phyloP scores from a whole-genome alignment of 2,113 vertebrate genomes.

The Puntigrus tetrazona region DNA sequence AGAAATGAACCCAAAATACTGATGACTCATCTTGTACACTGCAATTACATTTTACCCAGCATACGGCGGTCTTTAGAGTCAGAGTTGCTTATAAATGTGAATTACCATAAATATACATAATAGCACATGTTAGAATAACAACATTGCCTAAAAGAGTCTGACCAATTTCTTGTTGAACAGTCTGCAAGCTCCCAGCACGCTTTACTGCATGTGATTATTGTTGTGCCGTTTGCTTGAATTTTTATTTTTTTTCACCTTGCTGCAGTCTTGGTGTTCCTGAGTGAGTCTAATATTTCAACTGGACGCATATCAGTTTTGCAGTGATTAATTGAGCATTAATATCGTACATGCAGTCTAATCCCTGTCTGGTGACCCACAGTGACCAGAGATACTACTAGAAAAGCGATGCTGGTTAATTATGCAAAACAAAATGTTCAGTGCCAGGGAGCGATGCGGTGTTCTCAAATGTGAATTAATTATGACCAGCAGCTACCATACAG shows the following conservation, averaged over 20 bases:
- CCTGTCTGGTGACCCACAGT: constrained; percentile 31
- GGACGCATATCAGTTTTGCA: constrained; percentile 46
- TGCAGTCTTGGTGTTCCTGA: no score
- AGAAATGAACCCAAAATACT: background rate
- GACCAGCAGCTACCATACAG: constrained; percentile 17
- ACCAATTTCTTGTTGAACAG: background rate
- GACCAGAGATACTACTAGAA: constrained; percentile 29
- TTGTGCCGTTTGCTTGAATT: constrained; percentile 54
- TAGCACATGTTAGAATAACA: background rate
- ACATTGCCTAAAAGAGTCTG: background rate
- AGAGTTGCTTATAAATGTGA: background rate
- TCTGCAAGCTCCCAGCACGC: background rate
- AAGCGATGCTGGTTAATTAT: constrained; percentile 46
- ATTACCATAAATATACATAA: constrained; percentile 25
- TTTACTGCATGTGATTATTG: background rate
- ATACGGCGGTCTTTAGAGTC: background rate
- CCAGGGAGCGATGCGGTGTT: constrained; percentile 29
- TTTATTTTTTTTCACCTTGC: no score
- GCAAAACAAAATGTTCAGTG: constrained; percentile 47
- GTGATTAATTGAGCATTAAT: constrained; percentile 23
- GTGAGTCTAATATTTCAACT: background rate
- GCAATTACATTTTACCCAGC: constrained; percentile 49
- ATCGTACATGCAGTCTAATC: constrained; percentile 12
- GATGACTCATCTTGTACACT: constrained; percentile 16
- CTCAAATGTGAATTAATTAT: constrained; percentile 42